Conservation (phyloP, 2,113 vertebrate genomes). For the Brienomyrus longianalis region DNA sequence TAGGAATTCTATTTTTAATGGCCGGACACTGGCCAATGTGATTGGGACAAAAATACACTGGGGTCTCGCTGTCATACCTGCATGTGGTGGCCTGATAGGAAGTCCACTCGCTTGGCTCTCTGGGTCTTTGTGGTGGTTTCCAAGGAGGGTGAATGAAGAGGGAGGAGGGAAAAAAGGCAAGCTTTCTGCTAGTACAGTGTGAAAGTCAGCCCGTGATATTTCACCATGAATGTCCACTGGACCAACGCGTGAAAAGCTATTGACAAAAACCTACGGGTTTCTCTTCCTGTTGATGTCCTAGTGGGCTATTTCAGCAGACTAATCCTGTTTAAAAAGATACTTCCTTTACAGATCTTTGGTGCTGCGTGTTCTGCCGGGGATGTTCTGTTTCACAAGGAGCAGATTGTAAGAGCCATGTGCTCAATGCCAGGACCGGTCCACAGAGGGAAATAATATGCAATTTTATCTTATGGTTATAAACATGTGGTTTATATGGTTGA, state of each 20-base stretch:
- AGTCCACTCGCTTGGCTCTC: background rate
- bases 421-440: background rate
- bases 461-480: constrained; percentile 4
- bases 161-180: background rate
- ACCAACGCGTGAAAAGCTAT: background rate
- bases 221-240: too few relatives aligned
- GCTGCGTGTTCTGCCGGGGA: background rate
- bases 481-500: too few relatives aligned
- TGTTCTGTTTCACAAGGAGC: background rate
- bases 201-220: background rate
- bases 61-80: background rate
- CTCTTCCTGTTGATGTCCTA: background rate
- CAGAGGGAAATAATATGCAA: background rate
- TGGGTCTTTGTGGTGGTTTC: background rate
- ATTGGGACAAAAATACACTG: constrained; percentile 13
- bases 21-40: constrained; percentile 16
- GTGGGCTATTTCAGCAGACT: background rate
- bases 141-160: constrained; percentile 5
- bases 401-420: background rate
- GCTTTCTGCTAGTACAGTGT: background rate
- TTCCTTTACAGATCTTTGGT: background rate
- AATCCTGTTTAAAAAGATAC: background rate
- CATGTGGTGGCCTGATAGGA: background rate
- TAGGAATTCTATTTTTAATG: constrained; percentile 31
- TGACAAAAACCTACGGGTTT: background rate